A percentile compares a stretch with the other conserved stretches of the same genome.
Conservation (phyloP, 2,113 vertebrate genomes). For the Pogonocichla stellata region DNA sequence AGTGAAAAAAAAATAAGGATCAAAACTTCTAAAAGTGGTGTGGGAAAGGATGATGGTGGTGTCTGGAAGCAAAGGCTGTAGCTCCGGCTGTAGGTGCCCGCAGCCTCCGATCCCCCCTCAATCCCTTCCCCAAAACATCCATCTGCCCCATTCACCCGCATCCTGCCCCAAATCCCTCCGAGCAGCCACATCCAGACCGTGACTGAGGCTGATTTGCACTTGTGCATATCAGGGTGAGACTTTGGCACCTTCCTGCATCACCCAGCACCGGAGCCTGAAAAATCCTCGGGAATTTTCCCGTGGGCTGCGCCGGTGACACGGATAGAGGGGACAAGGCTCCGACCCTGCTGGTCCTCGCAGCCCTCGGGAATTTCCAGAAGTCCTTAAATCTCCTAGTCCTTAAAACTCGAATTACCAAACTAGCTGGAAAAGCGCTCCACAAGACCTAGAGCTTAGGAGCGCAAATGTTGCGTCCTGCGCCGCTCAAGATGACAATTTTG, state of each 20-base stretch:
- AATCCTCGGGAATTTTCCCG: not conserved
- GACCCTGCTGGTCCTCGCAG: not conserved
- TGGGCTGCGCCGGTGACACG: not conserved
- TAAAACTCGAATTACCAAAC: not conserved
- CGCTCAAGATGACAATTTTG: too few species aligned
- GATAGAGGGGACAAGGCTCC: not conserved
- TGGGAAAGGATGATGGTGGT: too few species aligned
- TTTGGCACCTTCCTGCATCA: not conserved
- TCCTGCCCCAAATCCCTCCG: not conserved
- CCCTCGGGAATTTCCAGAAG: not conserved
- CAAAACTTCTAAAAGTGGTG: too few species aligned
- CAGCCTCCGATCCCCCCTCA: not conserved
- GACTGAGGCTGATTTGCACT: not conserved
- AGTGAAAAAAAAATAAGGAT: too few species aligned
- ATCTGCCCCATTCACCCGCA: not conserved
- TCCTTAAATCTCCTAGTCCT: not conserved
- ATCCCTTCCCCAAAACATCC: not conserved
- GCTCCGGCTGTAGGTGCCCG: not conserved
- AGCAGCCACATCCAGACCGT: fast-evolving
- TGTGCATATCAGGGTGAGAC: not conserved
- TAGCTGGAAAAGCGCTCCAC: not conserved
- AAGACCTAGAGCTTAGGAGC: not conserved
- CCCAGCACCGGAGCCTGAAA: fast-evolving
- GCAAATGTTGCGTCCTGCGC: not conserved
- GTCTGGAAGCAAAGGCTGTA: too few species aligned